Evolutionary conservation across 2,797 vertebrate genomes (phyloP), one percentile per base, ranked within the genome.

Genomic region (Sebastes miniatus): DNA sequence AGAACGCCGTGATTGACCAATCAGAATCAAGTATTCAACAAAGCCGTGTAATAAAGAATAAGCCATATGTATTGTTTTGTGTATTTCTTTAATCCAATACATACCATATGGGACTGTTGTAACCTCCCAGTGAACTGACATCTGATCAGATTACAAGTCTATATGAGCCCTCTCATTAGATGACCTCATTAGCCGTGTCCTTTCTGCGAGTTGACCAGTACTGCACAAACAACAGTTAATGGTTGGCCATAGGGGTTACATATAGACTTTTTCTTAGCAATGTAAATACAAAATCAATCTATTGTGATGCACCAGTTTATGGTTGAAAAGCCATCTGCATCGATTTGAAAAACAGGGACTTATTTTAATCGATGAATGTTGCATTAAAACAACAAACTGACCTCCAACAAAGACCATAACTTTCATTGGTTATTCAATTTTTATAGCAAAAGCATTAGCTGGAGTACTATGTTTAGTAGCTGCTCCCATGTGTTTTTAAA

Each of bases 261-360:
- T 69, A 75, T 10, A 66, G 54, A 73, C 36, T 31, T 22, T 31
- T 74, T 29, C 11, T 20, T 25, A 29, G 61, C 16, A 61, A 67
- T 76, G 59, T n/a, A 77, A 72, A 79, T 80, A 34, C n/a, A 64
- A 65, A 72, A 67, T 79, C 70, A 52, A 68, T 82, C n/a, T 31
- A 22, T n/a, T 75, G 20, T n/a, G 20, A 79, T 62, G 63, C 72
- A 76, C 16, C 76, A 36, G 20, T 62, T 56, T 57, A 58, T 50
- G 25, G 59, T 24, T 69, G 59, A 36, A 80, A 73, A 75, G 13
- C 52, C 57, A 54, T 27, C 29, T 62, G 67, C 72, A 76, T 69
- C 76, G 59, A 82, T 67, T 67, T 31, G 39, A 77, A 73, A 76
- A 79, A 69, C 39, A 66, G 18, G 12, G 67, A 62, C 22, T 31